Base-by-base conservation (phyloP, 2,888 invertebrate genomes). In the Apoda limacodes region DNA sequence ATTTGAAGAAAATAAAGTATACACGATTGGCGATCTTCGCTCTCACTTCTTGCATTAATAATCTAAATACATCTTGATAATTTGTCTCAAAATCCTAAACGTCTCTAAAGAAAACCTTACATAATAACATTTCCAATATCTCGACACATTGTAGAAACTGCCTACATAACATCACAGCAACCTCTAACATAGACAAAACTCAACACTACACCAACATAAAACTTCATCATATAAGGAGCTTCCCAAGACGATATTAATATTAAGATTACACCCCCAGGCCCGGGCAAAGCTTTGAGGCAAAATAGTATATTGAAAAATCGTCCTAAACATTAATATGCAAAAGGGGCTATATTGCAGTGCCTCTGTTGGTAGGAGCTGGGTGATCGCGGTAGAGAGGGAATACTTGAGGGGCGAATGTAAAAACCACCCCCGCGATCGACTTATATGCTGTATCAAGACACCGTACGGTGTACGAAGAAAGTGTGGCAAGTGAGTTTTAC, bases 401-500 rank as follows among this genome's bases (percentile, higher is more conserved):
- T 55, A 62, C 76, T 68, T 72, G 68, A 52, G 69, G 78, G 67
- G 72, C 47, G 69, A 76, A 70, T 75, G 78, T 69, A 76, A 78
- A 71, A 74, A 74, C 74, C 75, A 74, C 80, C 78, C 68, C 52
- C 71, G 70, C 74, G 74, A 78, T 78, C 78, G 76, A 78, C 78
- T 78, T 78, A 75, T 78, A 72, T 71, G 74, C 66, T 75, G 74
- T 76, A 74, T 75, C 72, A 78, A 78, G 76, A 76, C 74, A 64
- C 48, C 50, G 31, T 46, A 29, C 21, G 52, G 7, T 15, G 62
- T 46, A 53, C 25, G 14, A 49, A 48, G 28, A 28, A 36, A 41
- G 35, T 37, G 32, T 24, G 4, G 9, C n/a, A n/a, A n/a, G n/a
- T n/a, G 39, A 29, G 14, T 25, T 37, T 39, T 37, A 6, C 4